phyloP scores from a whole-genome alignment of 2,888 invertebrate genomes.

The Odiellus spinosus region DNA sequence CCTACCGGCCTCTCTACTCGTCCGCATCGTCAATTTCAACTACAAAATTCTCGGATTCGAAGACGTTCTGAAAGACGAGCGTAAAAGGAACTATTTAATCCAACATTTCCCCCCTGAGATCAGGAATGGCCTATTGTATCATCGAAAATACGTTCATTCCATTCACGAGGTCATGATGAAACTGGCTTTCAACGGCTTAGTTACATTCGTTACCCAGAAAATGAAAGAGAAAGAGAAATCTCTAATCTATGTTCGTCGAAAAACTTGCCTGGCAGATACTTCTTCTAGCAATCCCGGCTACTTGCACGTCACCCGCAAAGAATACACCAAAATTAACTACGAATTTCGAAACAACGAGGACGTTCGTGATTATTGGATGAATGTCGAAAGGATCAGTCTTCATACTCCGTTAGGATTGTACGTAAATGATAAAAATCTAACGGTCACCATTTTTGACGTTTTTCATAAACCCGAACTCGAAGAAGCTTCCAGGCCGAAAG shows the following conservation, averaged over 20 bases:
- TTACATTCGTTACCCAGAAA: constrained; percentile 48
- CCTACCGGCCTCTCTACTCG: constrained; percentile 52
- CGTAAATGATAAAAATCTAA: constrained; percentile 16
- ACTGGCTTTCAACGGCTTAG: constrained; percentile 44
- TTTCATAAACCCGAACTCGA: constrained; percentile 35
- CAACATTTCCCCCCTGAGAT: constrained; percentile 40
- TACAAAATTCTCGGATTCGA: constrained; percentile 40
- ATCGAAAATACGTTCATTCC: constrained; percentile 42
- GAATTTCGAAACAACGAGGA: constrained; percentile 38
- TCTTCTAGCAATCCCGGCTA: constrained; percentile 45
- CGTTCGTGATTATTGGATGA: constrained; percentile 39
- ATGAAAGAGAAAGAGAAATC: constrained; percentile 51
- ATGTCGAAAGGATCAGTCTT: constrained; percentile 48
- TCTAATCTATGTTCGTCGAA: constrained; percentile 48
- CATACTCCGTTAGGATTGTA: constrained; percentile 44
- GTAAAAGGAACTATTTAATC: constrained; percentile 46
- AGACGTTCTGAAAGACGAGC: constrained; percentile 45
- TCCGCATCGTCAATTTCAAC: constrained; percentile 45
- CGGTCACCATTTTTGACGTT: constrained; percentile 4
- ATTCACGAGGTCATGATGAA: constrained; percentile 40
- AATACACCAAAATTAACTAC: constrained; percentile 41
- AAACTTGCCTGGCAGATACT: constrained; percentile 46
- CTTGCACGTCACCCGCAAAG: constrained; percentile 38
- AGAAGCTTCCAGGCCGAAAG: constrained; percentile 32
- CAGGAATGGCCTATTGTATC: constrained; percentile 37